Evolutionary conservation across 1,140 invertebrate species (phyloP).

Genomic region (Theocolax elegans): DNA sequence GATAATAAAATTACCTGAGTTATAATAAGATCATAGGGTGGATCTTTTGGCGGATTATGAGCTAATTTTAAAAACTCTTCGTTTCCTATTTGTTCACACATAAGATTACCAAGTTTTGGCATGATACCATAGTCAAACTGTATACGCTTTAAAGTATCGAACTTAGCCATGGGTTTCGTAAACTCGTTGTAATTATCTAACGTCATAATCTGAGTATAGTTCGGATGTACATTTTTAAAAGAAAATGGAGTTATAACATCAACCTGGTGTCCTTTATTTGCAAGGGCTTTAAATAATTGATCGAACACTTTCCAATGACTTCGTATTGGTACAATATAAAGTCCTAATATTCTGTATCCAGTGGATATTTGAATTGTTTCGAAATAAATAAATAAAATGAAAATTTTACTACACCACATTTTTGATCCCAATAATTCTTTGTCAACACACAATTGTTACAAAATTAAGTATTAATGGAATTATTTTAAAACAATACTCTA

Average conservation of each 20-base stretch:
- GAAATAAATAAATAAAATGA: background rate
- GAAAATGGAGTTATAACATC: conserved; percentile 53
- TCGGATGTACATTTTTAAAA: conserved; percentile 40
- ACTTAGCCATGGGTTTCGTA: background rate
- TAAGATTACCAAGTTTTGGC: background rate
- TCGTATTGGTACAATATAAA: conserved; percentile 65
- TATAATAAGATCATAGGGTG: conserved; percentile 53
- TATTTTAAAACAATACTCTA: no score
- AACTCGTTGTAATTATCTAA: background rate
- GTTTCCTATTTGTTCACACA: conserved; percentile 29
- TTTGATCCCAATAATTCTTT: no score
- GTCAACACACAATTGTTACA: no score
- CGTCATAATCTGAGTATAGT: conserved; percentile 49
- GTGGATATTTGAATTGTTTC: background rate
- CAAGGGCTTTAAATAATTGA: conserved; percentile 64
- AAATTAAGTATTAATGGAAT: no score
- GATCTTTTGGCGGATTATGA: conserved; percentile 51
- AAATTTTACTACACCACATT: background rate
- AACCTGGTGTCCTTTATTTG: conserved; percentile 65
- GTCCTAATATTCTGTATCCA: conserved; percentile 55
- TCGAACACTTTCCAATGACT: conserved; percentile 71
- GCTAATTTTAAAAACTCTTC: conserved; percentile 48
- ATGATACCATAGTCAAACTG: background rate
- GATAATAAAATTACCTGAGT: conserved; percentile 44
- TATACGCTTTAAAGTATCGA: background rate